Evolutionary conservation across 2,888 invertebrate species (phyloP).

Genomic region (Ligdia adustata): DNA sequence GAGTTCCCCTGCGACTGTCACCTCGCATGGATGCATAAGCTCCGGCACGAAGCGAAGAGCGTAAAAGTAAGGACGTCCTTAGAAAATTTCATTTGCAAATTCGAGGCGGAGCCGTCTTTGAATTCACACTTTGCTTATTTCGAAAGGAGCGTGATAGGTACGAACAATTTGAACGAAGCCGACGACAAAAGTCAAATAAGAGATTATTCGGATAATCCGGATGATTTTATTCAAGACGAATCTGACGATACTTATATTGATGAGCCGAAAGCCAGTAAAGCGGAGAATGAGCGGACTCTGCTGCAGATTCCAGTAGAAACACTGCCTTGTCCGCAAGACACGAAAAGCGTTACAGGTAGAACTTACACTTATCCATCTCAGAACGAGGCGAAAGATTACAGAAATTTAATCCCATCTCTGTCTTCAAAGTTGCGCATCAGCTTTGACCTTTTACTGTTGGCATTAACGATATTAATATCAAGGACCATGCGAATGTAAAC

Average conservation of each 20-base stretch:
- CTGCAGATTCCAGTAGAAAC: slow-evolving; percentile 83
- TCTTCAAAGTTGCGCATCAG: slow-evolving; percentile 40
- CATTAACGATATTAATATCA: slow-evolving; percentile 48
- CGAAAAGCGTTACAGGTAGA: slow-evolving; percentile 85
- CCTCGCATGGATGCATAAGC: slow-evolving; percentile 91
- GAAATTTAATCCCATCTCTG: slow-evolving; percentile 70
- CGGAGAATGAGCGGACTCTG: slow-evolving; percentile 73
- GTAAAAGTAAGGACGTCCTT: slow-evolving; percentile 87
- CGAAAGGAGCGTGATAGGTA: slow-evolving; percentile 66
- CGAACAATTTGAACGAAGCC: slow-evolving; percentile 64
- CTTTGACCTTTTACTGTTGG: slow-evolving; percentile 43
- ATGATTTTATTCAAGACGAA: slow-evolving; percentile 70
- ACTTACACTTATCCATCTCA: slow-evolving; percentile 83
- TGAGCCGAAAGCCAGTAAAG: slow-evolving; percentile 64
- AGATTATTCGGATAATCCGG: slow-evolving; percentile 65
- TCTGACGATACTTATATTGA: slow-evolving; percentile 68
- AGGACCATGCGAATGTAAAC: slow-evolving; percentile 46
- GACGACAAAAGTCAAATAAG: slow-evolving; percentile 67
- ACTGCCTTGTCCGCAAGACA: slow-evolving; percentile 84
- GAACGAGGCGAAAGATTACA: slow-evolving; percentile 81
- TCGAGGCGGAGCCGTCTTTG: slow-evolving; percentile 75
- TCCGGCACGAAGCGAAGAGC: slow-evolving; percentile 90
- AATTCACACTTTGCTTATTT: slow-evolving; percentile 73
- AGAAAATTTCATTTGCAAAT: slow-evolving; percentile 89
- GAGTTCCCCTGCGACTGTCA: slow-evolving; percentile 93